Percentiles rank a stretch among this genome's conserved stretches.
These are phyloP conservation scores for Phylloscopus whistleri DNA, from an alignment of 2,113 vertebrate species.

Conservation along the genomic window DNA sequence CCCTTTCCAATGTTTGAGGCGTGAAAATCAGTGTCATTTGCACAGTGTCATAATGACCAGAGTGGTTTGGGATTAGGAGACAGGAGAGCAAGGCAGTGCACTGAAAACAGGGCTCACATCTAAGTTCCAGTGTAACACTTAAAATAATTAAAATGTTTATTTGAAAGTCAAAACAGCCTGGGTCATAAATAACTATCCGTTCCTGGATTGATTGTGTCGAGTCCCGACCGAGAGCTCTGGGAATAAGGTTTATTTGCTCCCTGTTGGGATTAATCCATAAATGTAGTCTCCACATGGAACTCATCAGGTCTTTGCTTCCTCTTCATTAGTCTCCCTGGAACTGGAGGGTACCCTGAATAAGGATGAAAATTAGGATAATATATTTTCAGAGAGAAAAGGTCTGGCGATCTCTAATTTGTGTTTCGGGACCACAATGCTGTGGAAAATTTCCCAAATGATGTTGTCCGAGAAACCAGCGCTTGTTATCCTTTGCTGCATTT, in stretches of 20 bases:
- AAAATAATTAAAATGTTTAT: slow-evolving; percentile 71
- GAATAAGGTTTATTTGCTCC: slow-evolving; percentile 68
- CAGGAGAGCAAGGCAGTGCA: neutral
- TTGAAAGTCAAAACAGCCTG: slow-evolving; percentile 60
- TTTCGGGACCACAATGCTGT: slow-evolving; percentile 23
- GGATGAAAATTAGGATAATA: slow-evolving; percentile 61
- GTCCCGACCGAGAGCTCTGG: slow-evolving; percentile 20
- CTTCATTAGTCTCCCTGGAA: slow-evolving; percentile 67
- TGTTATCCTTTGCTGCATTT: neutral
- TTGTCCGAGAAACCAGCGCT: neutral
- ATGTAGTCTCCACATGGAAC: slow-evolving; percentile 65
- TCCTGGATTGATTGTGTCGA: slow-evolving; percentile 30
- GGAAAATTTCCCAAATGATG: slow-evolving; percentile 11
- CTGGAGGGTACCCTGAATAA: slow-evolving; percentile 42
- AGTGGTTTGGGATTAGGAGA: slow-evolving; percentile 38
- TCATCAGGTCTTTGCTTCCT: slow-evolving; percentile 63
- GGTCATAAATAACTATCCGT: slow-evolving; percentile 58
- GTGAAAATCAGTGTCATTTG: neutral
- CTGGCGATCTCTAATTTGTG: neutral
- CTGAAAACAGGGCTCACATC: neutral
- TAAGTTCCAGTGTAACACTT: slow-evolving; percentile 52
- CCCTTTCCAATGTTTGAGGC: neutral
- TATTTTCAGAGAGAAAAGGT: slow-evolving; percentile 50
- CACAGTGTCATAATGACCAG: neutral
- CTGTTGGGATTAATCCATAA: slow-evolving; percentile 75